A percentile compares a stretch with the other conserved stretches of the same genome.
These are phyloP conservation scores for Nyctalus aviator DNA, from an alignment of 2,797 vertebrate genomes.

Conservation along the genomic window DNA sequence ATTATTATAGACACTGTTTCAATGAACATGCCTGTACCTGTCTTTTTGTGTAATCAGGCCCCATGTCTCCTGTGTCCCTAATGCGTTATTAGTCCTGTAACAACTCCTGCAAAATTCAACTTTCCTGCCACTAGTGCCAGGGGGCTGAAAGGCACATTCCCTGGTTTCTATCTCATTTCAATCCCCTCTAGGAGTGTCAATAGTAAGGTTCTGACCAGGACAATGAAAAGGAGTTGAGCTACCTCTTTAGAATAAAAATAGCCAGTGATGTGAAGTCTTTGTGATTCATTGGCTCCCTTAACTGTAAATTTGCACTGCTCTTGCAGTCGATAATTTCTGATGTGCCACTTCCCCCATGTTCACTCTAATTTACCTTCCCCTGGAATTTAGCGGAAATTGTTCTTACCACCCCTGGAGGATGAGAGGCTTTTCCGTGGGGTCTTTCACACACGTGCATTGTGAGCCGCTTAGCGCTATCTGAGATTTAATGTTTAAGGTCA, in stretches of 20 bases:
- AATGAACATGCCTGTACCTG: constrained; percentile 25
- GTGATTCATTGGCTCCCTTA: constrained; percentile 28
- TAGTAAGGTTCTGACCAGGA: constrained; percentile 44
- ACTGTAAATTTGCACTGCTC: constrained; percentile 37
- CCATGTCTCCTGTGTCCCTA: neutral
- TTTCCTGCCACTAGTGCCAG: constrained; percentile 50
- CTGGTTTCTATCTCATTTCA: constrained; percentile 55
- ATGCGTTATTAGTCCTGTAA: constrained; percentile 40
- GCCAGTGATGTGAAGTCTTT: constrained; percentile 13
- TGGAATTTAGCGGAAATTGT: neutral
- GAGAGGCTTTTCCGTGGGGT: neutral
- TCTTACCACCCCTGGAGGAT: neutral
- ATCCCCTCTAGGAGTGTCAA: constrained; percentile 45
- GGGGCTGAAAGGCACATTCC: constrained; percentile 50
- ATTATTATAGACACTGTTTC: constrained; percentile 49
- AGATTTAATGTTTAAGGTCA: constrained; percentile 18
- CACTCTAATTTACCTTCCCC: constrained; percentile 33
- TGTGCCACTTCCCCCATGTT: neutral
- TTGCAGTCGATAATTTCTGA: constrained; percentile 38
- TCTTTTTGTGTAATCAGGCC: constrained; percentile 48
- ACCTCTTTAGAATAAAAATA: constrained; percentile 45
- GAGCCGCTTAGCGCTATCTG: neutral
- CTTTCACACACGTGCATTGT: neutral
- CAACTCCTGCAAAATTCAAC: constrained; percentile 51
- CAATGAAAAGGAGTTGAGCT: constrained; percentile 48